A percentile compares a stretch with the other conserved stretches of the same genome.
phyloP scores from a whole-genome alignment of 2,888 invertebrate genomes.

The Teleiodes luculella region DNA sequence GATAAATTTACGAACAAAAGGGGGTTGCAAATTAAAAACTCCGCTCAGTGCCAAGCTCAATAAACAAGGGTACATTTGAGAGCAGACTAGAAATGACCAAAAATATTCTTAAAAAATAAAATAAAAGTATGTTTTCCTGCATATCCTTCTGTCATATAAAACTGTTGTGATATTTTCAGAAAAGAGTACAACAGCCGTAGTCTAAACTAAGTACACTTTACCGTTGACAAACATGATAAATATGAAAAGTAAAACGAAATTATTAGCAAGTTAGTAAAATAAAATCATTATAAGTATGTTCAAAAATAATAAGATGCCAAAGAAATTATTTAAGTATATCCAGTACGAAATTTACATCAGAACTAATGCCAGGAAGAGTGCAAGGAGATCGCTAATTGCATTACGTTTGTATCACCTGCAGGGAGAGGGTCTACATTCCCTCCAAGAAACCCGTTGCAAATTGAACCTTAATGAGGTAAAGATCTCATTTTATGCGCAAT shows the following conservation, averaged over 20 bases:
- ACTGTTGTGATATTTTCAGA: no score
- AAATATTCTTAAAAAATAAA: no score
- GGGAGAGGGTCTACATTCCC: conserved; percentile 29
- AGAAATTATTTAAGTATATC: neutral
- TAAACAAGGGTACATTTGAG: conserved; percentile 26
- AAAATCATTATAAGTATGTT: no score
- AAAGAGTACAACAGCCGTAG: no score
- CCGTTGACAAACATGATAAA: no score
- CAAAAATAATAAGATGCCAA: no score
- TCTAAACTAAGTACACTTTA: no score
- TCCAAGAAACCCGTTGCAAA: conserved; percentile 55
- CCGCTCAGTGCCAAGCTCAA: conserved; percentile 52
- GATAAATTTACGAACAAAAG: conserved; percentile 65
- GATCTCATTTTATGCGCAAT: conserved; percentile 62
- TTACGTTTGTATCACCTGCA: conserved; percentile 73
- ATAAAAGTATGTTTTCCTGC: no score
- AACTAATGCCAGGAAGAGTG: neutral
- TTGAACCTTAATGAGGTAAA: conserved; percentile 71
- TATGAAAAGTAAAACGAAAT: no score
- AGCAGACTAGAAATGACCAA: neutral
- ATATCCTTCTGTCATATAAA: no score
- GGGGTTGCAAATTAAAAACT: conserved; percentile 71
- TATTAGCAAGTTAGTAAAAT: no score
- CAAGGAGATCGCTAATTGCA: conserved; percentile 58
- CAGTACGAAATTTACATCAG: neutral